Base-by-base conservation (phyloP, 30 jellyfish, hydroid and myxozoan species). In the Hydractinia echinata region DNA sequence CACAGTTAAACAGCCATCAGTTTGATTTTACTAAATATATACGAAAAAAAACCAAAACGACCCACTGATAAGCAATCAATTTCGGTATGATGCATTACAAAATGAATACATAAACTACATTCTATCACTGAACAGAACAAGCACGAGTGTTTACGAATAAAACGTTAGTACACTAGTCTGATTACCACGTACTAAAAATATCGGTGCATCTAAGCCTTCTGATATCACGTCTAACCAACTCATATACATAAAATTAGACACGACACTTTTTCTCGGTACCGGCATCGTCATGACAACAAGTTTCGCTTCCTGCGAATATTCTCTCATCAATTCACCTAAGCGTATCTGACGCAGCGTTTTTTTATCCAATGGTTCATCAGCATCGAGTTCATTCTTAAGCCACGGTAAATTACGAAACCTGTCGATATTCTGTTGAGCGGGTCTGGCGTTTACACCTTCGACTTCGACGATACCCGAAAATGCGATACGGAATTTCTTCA, bases 141-240 rank as follows among this genome's bases (percentile, higher is more conserved):
- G 44, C 2, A 30, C 44, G 2, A 55, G 50, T 30, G 55, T 68
- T 74, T 81, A 92, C 52, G 98, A 92, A 71, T 92, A 92, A 79
- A 92, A 87, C n/a, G 98, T 92, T 21, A 92, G 88, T 8, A 92
- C 98, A 54, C 98, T 92, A 51, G 96, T 88, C 82, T 92, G 98
- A 79, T 92, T 92, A 30, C 98, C 98, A 73, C 98, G 88, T 55
- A 92, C 85, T 79, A 92, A 56, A 67, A 92, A 64, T 13, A 92
- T 94, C 0, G 97, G 97, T 81, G 98, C 94, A 49, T 74, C 66
- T 18, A 92, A 79, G 67, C 87, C 98, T 18, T 79, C 70, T 1
- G 98, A 86, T 48, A 92, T 82, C 79, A 88, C 95, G 77, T 92
- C 98, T 21, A 92, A 54, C 98, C 98, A 92, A 71, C 96, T 86